Evolutionary conservation across 2,888 invertebrate genomes (phyloP), one percentile per base, ranked within the genome.

Genomic region (Seira ritae): DNA sequence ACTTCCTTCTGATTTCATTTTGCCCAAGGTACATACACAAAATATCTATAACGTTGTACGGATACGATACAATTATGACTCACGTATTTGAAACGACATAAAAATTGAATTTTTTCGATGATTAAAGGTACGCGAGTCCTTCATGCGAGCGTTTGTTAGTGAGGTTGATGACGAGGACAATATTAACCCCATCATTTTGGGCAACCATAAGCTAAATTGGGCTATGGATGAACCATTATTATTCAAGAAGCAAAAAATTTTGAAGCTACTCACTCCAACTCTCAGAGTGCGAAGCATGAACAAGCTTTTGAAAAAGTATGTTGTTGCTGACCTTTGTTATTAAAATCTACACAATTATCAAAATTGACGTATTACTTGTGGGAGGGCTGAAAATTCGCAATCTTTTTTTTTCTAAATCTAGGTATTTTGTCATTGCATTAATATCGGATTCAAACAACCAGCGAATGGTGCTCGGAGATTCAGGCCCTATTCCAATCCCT

Each of bases 1-100:
- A 92, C 95, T 98, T 24, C 97, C 98, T 0, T 96, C 96, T 0
- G 97, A 97, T 91, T 97, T 96, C 88, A 96, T 95, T 90, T 91
- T 97, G 74, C 97, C 97, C 0, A 97, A 97, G 92, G 31, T n/a
- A n/a, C n/a, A n/a, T n/a, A n/a, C n/a, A n/a, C n/a, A n/a, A n/a
- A n/a, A 96, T 96, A 37, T 73, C 80, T 19, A 99, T 99, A 91
- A 98, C 98, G 89, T 99, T 99, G 91, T 98, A 99, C 96, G 94
- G 98, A 10, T 50, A 50, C 50, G 15, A 15, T 15, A 12, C 10
- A 12, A 12, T 50, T 50, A 12, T 50, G 10, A 10, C 10, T 10
- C 15, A 50, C 15, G 50, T 15, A 50, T 12, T 50, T 50, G 50
- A 50, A 50, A 50, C 10, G 50, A 12, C n/a, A n/a, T n/a, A n/a